Conservation (phyloP, 1,140 invertebrate species). For the Bombyx mori region ASM3026992v2 NC_085131.1:7442001-7442500, state of each 20-base stretch:
- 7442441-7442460: too few species aligned
- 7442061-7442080: too few species aligned
- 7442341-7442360: conserved; percentile 49
- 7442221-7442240: conserved; percentile 21
- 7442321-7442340: conserved; percentile 37
- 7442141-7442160: too few species aligned
- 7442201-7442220: conserved; percentile 47
- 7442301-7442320: conserved; percentile 36
- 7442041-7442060: too few species aligned
- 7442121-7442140: too few species aligned
- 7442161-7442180: not conserved
- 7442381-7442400: conserved; percentile 27
- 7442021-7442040: too few species aligned
- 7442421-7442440: conserved; percentile 9
- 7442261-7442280: conserved; percentile 19
- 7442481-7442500: too few species aligned
- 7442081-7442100: too few species aligned
- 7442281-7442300: conserved; percentile 48
- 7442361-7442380: conserved; percentile 30
- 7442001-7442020: too few species aligned
- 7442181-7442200: conserved; percentile 25
- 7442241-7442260: conserved; percentile 50
- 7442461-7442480: too few species aligned
- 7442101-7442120: too few species aligned
- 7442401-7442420: conserved; percentile 37